phyloP scores from a whole-genome alignment of 2,888 invertebrate genomes.

The Megalurothrips usitatus region DNA sequence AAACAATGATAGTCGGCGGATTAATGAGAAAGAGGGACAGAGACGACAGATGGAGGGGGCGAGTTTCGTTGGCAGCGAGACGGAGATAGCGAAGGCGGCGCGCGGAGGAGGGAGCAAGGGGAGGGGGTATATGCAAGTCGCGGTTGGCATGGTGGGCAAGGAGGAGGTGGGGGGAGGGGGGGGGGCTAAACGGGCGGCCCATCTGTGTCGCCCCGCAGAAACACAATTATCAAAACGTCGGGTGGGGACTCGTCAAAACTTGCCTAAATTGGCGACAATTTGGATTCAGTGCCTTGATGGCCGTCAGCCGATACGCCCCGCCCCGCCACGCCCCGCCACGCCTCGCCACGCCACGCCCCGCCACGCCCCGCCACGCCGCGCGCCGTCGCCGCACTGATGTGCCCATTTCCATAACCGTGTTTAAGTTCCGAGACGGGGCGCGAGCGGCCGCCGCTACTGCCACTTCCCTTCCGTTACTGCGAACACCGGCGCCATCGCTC shows the following conservation, averaged over 20 bases:
- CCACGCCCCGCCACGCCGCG: background rate
- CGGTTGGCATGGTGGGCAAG: background rate
- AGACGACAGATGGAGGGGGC: too few species aligned
- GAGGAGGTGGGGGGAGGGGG: background rate
- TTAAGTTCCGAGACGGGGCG: background rate
- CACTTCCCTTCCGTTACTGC: too few species aligned
- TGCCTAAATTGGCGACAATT: constrained; percentile 23
- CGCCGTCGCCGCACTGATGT: background rate
- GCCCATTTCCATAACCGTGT: constrained; percentile 22
- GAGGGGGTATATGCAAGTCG: background rate
- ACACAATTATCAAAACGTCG: constrained; percentile 20
- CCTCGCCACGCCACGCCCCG: background rate
- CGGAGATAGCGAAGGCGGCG: background rate
- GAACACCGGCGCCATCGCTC: too few species aligned
- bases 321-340: background rate
- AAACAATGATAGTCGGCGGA: too few species aligned
- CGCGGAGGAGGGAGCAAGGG: background rate
- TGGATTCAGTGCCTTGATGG: constrained; percentile 16
- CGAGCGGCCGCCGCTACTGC: too few species aligned
- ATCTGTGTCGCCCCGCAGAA: background rate
- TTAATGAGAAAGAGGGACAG: too few species aligned
- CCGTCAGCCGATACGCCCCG: background rate
- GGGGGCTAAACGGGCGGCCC: background rate
- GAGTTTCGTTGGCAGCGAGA: too few species aligned
- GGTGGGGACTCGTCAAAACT: constrained; percentile 18